Conservation (phyloP, 1,140 invertebrate genomes). For the Brachionus calyciflorus region DNA sequence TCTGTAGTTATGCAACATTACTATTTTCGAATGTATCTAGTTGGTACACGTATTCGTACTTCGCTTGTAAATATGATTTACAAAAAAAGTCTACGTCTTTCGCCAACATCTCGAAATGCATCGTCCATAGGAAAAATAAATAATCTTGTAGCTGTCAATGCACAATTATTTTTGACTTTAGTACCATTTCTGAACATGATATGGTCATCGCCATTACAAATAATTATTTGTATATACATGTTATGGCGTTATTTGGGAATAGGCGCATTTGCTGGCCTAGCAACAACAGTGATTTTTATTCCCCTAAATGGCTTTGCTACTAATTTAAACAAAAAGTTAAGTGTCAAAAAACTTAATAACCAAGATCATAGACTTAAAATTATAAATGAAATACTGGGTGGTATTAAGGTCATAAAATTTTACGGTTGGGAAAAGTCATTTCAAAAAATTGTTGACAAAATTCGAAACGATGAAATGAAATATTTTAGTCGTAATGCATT, state of each 20-base stretch:
- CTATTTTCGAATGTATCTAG: slow-evolving; percentile 63
- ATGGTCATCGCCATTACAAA: slow-evolving; percentile 92
- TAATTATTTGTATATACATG: slow-evolving; percentile 79
- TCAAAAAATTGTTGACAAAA: slow-evolving; percentile 58
- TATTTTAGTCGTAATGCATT: slow-evolving; percentile 62
- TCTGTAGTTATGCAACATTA: slow-evolving; percentile 72
- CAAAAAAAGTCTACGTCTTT: slow-evolving; percentile 66
- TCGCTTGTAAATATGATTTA: slow-evolving; percentile 89
- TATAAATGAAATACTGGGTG: slow-evolving; percentile 60
- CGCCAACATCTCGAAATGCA: slow-evolving; percentile 56
- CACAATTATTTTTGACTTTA: slow-evolving; percentile 62
- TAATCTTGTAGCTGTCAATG: slow-evolving; percentile 66
- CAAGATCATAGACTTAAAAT: slow-evolving; percentile 65
- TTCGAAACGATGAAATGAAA: slow-evolving; percentile 60
- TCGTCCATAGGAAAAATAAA: slow-evolving; percentile 66
- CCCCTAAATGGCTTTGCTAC: slow-evolving; percentile 80
- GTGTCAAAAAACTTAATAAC: slow-evolving; percentile 60
- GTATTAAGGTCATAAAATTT: slow-evolving; percentile 61
- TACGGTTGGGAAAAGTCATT: slow-evolving; percentile 62
- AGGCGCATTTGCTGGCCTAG: slow-evolving; percentile 59
- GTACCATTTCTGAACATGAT: slow-evolving; percentile 83
- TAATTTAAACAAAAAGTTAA: slow-evolving; percentile 68
- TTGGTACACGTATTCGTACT: slow-evolving; percentile 84
- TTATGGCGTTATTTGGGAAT: slow-evolving; percentile 73
- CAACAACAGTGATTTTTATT: slow-evolving; percentile 60